Evolutionary conservation across 2,113 vertebrate species (phyloP).

Genomic region (Isichthys henryi): DNA sequence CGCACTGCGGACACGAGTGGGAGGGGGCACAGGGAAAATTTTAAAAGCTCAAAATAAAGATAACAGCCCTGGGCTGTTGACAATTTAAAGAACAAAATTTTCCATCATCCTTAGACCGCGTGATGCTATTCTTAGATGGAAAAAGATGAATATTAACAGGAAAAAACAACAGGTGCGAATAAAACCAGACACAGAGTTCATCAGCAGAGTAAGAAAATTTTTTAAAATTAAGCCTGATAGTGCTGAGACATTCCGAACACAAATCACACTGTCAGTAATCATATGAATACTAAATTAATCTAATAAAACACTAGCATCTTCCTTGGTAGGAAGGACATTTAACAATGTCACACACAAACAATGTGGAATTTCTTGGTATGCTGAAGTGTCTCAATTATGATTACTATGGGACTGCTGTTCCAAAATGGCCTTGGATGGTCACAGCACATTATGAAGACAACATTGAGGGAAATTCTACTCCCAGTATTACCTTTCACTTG

Average conservation of each 20-base stretch:
- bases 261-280: background rate
- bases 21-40: background rate
- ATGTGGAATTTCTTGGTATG: background rate
- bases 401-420: background rate
- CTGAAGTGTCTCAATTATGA: background rate
- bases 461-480: no score
- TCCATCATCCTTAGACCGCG: background rate
- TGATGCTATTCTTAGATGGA: background rate
- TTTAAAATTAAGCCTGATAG: background rate
- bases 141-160: background rate
- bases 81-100: background rate
- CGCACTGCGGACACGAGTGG: slow-evolving; percentile 64
- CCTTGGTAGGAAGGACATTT: background rate
- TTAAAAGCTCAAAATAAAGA: background rate
- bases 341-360: background rate
- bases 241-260: background rate
- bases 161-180: background rate
- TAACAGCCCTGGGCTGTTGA: background rate
- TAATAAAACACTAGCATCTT: background rate
- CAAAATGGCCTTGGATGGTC: background rate
- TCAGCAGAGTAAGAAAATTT: background rate
- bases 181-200: background rate
- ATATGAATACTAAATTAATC: background rate
- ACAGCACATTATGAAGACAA: background rate
- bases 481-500: slow-evolving; percentile 66